Evolutionary conservation across 2,113 vertebrate genomes (phyloP).

Genomic region (Riparia riparia): DNA sequence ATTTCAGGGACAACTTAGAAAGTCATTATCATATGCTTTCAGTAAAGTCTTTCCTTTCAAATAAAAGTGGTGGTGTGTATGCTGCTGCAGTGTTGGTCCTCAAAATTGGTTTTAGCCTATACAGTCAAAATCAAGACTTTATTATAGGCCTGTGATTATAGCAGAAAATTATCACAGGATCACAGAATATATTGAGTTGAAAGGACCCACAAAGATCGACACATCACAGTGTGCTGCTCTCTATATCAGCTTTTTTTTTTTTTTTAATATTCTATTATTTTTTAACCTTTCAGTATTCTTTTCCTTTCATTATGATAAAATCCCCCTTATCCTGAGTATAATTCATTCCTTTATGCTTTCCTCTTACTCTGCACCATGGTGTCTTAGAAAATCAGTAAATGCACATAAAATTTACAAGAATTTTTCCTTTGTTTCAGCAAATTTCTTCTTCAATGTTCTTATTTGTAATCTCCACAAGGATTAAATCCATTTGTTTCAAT

Average conservation of each 20-base stretch:
- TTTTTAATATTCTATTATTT: neutral
- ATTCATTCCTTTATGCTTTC: neutral
- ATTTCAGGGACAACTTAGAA: neutral
- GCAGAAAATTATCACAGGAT: neutral
- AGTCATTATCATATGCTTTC: neutral
- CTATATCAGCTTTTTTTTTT: neutral
- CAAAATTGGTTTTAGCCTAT: rapidly evolving
- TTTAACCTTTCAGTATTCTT: neutral
- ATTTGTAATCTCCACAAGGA: neutral
- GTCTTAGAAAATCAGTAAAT: neutral
- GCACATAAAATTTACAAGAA: neutral
- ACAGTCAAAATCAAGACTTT: neutral
- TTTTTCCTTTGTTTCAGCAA: neutral
- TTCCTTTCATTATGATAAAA: neutral
- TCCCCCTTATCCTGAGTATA: neutral
- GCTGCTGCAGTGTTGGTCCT: neutral
- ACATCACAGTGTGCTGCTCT: neutral
- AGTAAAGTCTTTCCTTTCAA: neutral
- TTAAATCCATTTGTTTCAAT: neutral
- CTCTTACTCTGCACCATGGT: neutral
- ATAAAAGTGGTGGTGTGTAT: neutral
- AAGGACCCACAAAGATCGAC: neutral
- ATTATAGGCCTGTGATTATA: neutral
- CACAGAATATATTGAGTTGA: neutral
- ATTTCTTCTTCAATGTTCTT: neutral